A percentile compares a stretch with the other conserved stretches of the same genome.
These are phyloP conservation scores for Meghimatium bilineatum DNA, from an alignment of 2,888 invertebrate species.

Conservation along the genomic window DNA sequence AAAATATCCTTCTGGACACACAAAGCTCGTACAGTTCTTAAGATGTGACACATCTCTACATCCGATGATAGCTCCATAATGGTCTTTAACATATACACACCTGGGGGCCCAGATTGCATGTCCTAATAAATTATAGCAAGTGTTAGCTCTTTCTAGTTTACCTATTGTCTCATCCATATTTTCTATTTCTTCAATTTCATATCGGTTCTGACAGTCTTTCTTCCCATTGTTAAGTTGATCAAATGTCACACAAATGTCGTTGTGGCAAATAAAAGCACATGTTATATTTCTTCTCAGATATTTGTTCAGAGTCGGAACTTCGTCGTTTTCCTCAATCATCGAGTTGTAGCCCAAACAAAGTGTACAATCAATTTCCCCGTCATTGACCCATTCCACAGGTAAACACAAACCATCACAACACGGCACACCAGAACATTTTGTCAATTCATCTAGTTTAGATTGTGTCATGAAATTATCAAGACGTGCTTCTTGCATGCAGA, in stretches of 20 bases:
- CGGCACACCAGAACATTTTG: not conserved
- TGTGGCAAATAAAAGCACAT: conserved; percentile 7
- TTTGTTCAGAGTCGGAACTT: not conserved
- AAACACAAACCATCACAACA: not conserved
- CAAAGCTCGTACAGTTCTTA: not conserved
- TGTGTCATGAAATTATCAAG: too few species aligned
- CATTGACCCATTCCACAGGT: not conserved
- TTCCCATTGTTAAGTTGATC: not conserved
- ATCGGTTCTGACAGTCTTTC: conserved; percentile 1
- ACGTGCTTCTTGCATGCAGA: not conserved
- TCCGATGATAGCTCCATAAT: not conserved
- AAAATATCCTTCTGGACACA: not conserved
- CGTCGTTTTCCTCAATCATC: not conserved
- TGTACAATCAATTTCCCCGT: not conserved
- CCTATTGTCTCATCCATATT: not conserved
- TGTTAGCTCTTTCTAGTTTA: not conserved
- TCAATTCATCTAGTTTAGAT: not conserved
- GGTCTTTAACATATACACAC: conserved; percentile 30
- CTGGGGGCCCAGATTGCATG: not conserved
- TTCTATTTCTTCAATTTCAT: not conserved
- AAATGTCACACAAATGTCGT: not conserved
- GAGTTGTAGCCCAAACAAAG: not conserved
- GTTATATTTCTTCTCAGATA: not conserved
- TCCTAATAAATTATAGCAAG: not conserved
- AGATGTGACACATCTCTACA: conserved; percentile 26